Conservation (phyloP, 2,797 vertebrate species). For the Remorina albescens region DNA sequence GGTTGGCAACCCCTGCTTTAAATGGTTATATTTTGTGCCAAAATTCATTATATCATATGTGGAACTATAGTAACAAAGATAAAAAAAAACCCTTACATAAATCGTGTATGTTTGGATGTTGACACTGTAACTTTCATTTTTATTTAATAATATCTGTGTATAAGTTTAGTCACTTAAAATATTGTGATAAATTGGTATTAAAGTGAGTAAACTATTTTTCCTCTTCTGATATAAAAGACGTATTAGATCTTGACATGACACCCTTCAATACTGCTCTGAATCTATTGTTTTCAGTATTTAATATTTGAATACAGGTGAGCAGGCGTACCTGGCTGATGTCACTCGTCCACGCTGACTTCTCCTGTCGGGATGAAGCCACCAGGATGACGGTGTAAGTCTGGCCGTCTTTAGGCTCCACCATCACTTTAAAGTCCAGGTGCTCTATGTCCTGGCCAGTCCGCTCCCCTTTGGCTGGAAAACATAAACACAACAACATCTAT, state of each 20-base stretch:
- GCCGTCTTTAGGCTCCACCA: slow-evolving; percentile 95
- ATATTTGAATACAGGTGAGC: background rate
- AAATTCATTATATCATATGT: background rate
- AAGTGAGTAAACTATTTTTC: too few relatives aligned
- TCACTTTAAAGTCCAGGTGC: slow-evolving; percentile 95
- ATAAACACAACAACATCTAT: slow-evolving; percentile 17
- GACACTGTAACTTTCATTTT: background rate
- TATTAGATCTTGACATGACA: too few relatives aligned
- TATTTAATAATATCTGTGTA: background rate
- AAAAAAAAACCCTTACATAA: background rate
- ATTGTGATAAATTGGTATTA: too few relatives aligned
- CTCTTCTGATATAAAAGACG: too few relatives aligned
- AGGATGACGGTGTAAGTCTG: slow-evolving; percentile 93
- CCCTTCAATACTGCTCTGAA: background rate
- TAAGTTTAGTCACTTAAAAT: too few relatives aligned
- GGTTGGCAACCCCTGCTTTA: too few relatives aligned
- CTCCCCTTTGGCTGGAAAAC: slow-evolving; percentile 81
- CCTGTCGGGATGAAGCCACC: slow-evolving; percentile 94
- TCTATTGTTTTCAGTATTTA: background rate
- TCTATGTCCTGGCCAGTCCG: slow-evolving; percentile 91
- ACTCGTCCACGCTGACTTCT: slow-evolving; percentile 97
- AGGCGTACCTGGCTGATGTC: slow-evolving; percentile 94
- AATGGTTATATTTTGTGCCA: background rate
- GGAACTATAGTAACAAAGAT: background rate
- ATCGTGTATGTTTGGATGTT: background rate